Percentiles rank a stretch among this genome's conserved stretches.
Evolutionary conservation across 1,140 invertebrate genomes (phyloP).

Genomic region (Drosophila mojavensis): DNA sequence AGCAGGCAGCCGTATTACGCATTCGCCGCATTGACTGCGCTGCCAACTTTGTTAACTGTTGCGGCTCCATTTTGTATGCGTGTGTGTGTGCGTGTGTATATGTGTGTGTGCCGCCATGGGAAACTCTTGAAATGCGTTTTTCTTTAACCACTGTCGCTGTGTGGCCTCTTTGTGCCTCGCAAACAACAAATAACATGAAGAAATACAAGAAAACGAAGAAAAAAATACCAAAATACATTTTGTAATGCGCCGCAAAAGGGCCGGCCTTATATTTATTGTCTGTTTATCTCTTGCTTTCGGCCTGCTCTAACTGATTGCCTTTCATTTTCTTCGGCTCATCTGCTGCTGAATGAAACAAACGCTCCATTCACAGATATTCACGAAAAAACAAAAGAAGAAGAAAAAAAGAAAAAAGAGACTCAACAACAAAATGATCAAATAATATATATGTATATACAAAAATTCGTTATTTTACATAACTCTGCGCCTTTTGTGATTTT

Average conservation of each 20-base stretch:
- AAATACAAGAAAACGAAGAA: conserved; percentile 26
- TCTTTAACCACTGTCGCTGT: conserved; percentile 47
- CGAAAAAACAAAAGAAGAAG: conserved; percentile 12
- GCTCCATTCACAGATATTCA: conserved; percentile 67
- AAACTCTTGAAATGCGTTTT: conserved; percentile 46
- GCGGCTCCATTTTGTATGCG: conserved; percentile 49
- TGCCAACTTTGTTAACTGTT: conserved; percentile 51
- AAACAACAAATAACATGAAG: conserved; percentile 47
- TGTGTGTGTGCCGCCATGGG: conserved; percentile 46
- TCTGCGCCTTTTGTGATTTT: conserved; percentile 61
- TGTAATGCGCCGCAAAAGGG: conserved; percentile 51
- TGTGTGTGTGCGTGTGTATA: conserved; percentile 7
- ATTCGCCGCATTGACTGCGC: conserved; percentile 55
- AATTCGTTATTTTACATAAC: conserved; percentile 67
- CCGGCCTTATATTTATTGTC: conserved; percentile 69
- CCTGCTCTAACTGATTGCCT: conserved; percentile 27
- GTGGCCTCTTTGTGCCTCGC: conserved; percentile 65
- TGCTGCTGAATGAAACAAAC: conserved; percentile 70
- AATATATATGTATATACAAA: conserved; percentile 5
- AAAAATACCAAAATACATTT: conserved; percentile 46
- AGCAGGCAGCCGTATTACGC: conserved; percentile 67
- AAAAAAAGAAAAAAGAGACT: neutral
- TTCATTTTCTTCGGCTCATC: conserved; percentile 49
- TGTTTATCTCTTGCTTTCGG: conserved; percentile 64
- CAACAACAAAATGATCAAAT: neutral